Percentiles rank a stretch among this genome's conserved stretches.
Evolutionary conservation across 2,888 invertebrate genomes (phyloP).

Genomic region (Tortrix viridana): DNA sequence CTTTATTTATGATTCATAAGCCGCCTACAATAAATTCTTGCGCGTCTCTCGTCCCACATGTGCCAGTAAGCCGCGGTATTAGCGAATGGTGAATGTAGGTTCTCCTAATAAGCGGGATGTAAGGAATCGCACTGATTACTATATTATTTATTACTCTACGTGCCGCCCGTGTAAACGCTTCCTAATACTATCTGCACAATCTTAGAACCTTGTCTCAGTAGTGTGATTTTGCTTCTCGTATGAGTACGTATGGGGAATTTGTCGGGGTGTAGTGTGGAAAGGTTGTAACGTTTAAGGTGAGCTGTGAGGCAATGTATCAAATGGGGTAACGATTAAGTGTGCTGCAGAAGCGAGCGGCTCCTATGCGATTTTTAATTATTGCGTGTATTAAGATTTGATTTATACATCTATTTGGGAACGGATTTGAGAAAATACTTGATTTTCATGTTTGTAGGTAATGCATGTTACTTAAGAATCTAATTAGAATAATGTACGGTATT

Average conservation of each 20-base stretch:
- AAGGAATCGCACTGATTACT: conserved; percentile 84
- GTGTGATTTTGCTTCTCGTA: conserved; percentile 6
- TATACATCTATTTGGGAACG: conserved; percentile 53
- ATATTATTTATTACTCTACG: conserved; percentile 84
- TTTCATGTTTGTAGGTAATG: background rate
- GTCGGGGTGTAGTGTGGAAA: conserved; percentile 49
- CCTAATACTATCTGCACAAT: conserved; percentile 75
- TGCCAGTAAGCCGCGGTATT: conserved; percentile 79
- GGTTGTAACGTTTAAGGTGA: conserved; percentile 57
- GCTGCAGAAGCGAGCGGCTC: conserved; percentile 63
- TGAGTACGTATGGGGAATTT: conserved; percentile 20
- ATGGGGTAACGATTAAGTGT: conserved; percentile 75
- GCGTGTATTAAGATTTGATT: conserved; percentile 69
- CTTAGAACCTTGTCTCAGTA: conserved; percentile 67
- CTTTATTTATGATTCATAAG: conserved; percentile 84
- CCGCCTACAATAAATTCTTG: conserved; percentile 81
- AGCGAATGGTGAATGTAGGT: conserved; percentile 82
- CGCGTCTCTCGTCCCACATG: conserved; percentile 82
- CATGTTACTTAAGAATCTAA: too few relatives aligned
- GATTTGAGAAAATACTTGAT: conserved; percentile 26
- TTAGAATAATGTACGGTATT: too few relatives aligned
- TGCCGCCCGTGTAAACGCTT: conserved; percentile 82
- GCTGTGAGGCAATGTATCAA: conserved; percentile 70
- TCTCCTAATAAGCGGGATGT: conserved; percentile 83
- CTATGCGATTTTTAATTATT: conserved; percentile 79